Base-by-base conservation (phyloP, 2,797 vertebrate species). In the Lagocephalus sceleratus region DNA sequence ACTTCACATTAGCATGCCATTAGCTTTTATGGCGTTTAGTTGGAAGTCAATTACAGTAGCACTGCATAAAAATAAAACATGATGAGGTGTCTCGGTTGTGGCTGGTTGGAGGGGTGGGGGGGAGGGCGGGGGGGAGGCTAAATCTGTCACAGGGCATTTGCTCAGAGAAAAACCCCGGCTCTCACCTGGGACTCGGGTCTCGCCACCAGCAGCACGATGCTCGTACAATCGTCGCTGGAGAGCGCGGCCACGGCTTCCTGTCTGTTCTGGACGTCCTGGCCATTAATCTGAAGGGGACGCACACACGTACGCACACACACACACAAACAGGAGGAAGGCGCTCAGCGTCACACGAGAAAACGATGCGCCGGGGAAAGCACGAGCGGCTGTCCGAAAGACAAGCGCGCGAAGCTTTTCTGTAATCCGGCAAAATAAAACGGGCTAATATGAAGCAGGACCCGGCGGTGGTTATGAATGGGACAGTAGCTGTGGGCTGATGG, bases 131-230 rank as follows among this genome's bases (percentile, higher is more conserved):
- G 55, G 20, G 51, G 47, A 44, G 60, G 57, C 43, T 54, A 35
- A 35, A 35, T 35, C 32, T 4, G 8, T 29, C 26, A 29, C 26
- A 29, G 11, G 14, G 14, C 32, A 14, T 35, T 35, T 35, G 26
- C 8, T 29, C 8, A 3, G 26, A 29, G 26, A 9, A 11, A 29
- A 29, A 2, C 26, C 26, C 26, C 0, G 21, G 53, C 43, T 70
- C 90, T 88, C 71, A 97, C 96, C 94, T 95, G 96, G 56, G 94
- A 84, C 80, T 97, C 96, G 0, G 95, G 95, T 81, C 95, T 90
- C 40, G 92, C 94, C 0, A 98, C 93, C 48, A 98, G 91, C 71
- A 98, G 86, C 42, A 96, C 66, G 39, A 98, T 93, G 78, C 88
- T 95, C 83, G 87, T 92, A 63, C 91, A 92, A 78, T 94, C 93